These are phyloP conservation scores for Tricholauxania praeusta DNA, from an alignment of 2,888 invertebrate genomes.

Conservation along the genomic window DNA sequence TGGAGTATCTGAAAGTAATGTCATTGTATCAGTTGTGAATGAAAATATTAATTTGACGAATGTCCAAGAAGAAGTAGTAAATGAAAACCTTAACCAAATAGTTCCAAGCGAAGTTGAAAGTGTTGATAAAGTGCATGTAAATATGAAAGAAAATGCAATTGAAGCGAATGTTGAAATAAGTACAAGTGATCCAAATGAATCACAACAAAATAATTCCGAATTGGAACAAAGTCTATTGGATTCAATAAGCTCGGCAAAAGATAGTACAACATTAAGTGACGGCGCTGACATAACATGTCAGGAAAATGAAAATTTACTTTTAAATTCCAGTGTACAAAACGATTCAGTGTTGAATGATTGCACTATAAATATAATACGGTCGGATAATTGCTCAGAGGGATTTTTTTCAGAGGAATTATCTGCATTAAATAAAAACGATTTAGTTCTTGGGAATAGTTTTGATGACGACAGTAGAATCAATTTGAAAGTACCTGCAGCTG, in stretches of 20 bases:
- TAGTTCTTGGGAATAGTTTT: neutral
- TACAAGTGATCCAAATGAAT: conserved; percentile 8
- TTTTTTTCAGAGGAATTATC: neutral
- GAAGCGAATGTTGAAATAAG: neutral
- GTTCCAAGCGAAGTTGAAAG: neutral
- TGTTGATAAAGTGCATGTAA: neutral
- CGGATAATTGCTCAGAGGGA: neutral
- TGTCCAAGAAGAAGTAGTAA: neutral
- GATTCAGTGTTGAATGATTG: neutral
- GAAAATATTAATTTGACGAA: neutral
- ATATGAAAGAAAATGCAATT: neutral
- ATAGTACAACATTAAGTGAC: neutral
- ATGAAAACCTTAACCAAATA: neutral
- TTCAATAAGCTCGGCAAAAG: conserved; percentile 17
- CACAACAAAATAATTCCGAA: conserved; percentile 41
- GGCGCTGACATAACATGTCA: neutral
- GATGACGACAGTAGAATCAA: neutral
- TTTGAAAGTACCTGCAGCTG: neutral
- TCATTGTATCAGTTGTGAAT: neutral
- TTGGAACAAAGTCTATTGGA: conserved; percentile 44
- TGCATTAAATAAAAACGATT: neutral
- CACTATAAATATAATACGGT: neutral
- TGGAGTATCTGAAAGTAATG: neutral
- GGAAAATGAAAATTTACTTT: too few relatives aligned
- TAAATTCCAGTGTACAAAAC: neutral